phyloP scores from a whole-genome alignment of 2,797 vertebrate species.

The Diplodus sargus region DNA sequence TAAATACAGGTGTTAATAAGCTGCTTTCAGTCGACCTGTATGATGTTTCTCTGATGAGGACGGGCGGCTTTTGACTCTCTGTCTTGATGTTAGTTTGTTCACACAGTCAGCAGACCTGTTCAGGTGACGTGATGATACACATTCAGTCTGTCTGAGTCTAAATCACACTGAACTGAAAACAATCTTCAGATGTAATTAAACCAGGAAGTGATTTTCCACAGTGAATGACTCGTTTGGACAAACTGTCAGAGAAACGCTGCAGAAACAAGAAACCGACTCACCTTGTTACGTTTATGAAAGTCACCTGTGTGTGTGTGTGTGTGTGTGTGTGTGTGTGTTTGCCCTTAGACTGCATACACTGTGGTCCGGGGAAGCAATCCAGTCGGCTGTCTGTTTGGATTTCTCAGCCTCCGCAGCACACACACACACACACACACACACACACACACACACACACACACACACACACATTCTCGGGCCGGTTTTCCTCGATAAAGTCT shows the following conservation, averaged over 20 bases:
- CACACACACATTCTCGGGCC: neutral
- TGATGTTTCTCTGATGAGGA: too few relatives aligned
- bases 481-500: conserved; percentile 16
- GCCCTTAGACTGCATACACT: neutral
- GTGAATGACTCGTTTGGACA: neutral
- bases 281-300: conserved; percentile 23
- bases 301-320: conserved; percentile 18
- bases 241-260: neutral
- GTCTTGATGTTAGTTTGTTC: too few relatives aligned
- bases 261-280: conserved; percentile 6
- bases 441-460: too few relatives aligned
- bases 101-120: too few relatives aligned
- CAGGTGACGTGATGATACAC: too few relatives aligned
- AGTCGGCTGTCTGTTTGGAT: conserved; percentile 47
- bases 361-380: conserved; percentile 40
- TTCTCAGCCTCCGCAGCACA: conserved; percentile 18
- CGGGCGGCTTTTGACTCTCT: too few relatives aligned
- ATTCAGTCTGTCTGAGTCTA: too few relatives aligned
- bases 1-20: too few relatives aligned
- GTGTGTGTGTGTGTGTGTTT: conserved; percentile 8
- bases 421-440: neutral
- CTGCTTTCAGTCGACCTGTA: too few relatives aligned
- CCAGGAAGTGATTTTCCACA: neutral
- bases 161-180: neutral
- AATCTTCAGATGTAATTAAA: neutral